Conservation (phyloP, 2,888 invertebrate genomes). For the Athrips mouffetella region DNA sequence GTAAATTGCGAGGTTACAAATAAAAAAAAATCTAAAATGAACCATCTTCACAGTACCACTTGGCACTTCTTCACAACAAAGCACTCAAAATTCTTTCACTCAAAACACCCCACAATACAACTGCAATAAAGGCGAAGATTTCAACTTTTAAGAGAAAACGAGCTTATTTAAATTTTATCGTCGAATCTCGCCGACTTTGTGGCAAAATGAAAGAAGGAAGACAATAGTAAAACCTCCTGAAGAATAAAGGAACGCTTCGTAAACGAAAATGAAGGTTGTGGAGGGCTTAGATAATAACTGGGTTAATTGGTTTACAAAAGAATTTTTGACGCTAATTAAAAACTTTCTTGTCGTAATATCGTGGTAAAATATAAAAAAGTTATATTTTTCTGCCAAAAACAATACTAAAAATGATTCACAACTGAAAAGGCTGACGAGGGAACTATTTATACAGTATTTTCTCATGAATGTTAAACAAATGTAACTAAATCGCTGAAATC, state of each 20-base stretch:
- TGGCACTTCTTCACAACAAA: background rate
- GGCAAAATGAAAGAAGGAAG: constrained; percentile 41
- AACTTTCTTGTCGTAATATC: background rate
- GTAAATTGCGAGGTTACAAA: no score
- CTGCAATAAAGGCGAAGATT: constrained; percentile 26
- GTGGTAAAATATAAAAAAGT: no score
- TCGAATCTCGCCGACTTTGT: constrained; percentile 34
- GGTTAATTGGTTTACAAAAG: constrained; percentile 6
- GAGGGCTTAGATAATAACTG: background rate
- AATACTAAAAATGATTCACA: no score
- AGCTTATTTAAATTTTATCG: constrained; percentile 52
- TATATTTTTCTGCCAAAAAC: no score
- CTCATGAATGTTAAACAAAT: no score
- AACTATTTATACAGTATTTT: no score
- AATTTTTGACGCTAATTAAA: background rate
- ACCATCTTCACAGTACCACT: no score
- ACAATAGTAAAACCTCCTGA: constrained; percentile 38
- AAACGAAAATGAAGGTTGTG: constrained; percentile 26
- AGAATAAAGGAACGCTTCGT: constrained; percentile 35
- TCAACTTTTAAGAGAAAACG: constrained; percentile 39
- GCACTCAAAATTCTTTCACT: background rate
- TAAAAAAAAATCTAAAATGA: no score
- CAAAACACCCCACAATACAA: background rate
- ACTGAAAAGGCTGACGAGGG: no score
- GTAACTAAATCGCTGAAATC: no score